Base-by-base conservation (phyloP, 2,797 vertebrate genomes). In the Pristis pectinata region DNA sequence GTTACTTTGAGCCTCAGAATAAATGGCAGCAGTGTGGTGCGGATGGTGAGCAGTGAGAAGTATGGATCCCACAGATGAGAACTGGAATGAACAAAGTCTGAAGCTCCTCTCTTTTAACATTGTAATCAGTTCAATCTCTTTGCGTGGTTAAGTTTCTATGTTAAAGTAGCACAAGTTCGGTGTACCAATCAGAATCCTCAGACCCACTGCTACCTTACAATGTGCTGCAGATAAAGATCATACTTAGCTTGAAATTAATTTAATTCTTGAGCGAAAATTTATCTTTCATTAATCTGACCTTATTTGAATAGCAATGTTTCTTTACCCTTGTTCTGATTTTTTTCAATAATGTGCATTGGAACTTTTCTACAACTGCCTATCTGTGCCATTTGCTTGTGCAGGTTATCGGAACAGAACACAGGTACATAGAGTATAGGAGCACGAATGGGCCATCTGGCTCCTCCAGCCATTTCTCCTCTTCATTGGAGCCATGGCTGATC, bases 251-350 rank as follows among this genome's bases (percentile, higher is more conserved):
- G 15, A 76, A 94, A 94, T 76, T 22, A 49, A 53, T 10, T 41
- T 24, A 93, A 15, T 49, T 49, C 67, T 70, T 49, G 34, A 15
- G 53, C 59, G 15, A 34, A 61, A 6, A 59, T 17, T 61, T 89
- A 89, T 89, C 85, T 89, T 61, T 89, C 56, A 89, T 44, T 72
- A 30, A 72, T 93, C 91, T 93, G 91, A 93, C 91, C 91, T 93
- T 49, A 49, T 49, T 93, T 9, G 3, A 93, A 27, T 49, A 72
- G 3, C 61, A 44, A 44, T 37, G 11, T 27, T 93, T 19, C 13
- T 44, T 44, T 61, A 44, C 67, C 30, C 27, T 93, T 44, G 41
- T 22, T 53, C 44, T 70, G n/a, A 70, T 93, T 0, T 27, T 89
- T 37, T 72, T 44, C 22, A 49, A 30, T n/a, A 30, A n/a, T 3